Percentiles rank a stretch among this genome's conserved stretches.
Conservation (phyloP, 2,797 vertebrate genomes). For the Enteromius afrohamiltoni region DNA sequence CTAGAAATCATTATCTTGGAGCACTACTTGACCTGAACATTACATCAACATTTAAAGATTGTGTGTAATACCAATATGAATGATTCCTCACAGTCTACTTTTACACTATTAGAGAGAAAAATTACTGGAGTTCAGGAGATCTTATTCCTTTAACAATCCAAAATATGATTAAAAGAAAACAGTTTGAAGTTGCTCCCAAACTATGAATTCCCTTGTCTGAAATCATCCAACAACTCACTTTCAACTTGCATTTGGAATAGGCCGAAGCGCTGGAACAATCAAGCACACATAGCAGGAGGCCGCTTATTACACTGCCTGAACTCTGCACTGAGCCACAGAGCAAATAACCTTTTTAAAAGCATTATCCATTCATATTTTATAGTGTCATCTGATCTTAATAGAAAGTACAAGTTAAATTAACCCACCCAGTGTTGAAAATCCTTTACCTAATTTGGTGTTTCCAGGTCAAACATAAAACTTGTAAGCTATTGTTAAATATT, state of each 20-base stretch:
- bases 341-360: constrained; percentile 42
- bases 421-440: neutral
- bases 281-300: constrained; percentile 43
- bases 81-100: neutral
- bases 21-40: neutral
- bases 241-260: constrained; percentile 48
- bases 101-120: neutral
- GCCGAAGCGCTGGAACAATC: constrained; percentile 35
- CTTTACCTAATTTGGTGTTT: neutral
- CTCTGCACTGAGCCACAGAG: constrained; percentile 31
- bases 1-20: neutral
- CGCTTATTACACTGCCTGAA: constrained; percentile 31
- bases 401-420: neutral
- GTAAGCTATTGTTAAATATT: no score
- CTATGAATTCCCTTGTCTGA: constrained; percentile 43
- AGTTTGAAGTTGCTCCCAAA: constrained; percentile 36
- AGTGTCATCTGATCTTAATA: constrained; percentile 42
- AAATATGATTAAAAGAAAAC: neutral
- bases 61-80: neutral
- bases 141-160: neutral
- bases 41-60: neutral
- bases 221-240: constrained; percentile 32
- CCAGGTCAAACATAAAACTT: neutral
- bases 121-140: neutral
- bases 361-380: constrained; percentile 42